phyloP scores from a whole-genome alignment of 1,140 invertebrate species.

The Palaemon carinicauda region DNA sequence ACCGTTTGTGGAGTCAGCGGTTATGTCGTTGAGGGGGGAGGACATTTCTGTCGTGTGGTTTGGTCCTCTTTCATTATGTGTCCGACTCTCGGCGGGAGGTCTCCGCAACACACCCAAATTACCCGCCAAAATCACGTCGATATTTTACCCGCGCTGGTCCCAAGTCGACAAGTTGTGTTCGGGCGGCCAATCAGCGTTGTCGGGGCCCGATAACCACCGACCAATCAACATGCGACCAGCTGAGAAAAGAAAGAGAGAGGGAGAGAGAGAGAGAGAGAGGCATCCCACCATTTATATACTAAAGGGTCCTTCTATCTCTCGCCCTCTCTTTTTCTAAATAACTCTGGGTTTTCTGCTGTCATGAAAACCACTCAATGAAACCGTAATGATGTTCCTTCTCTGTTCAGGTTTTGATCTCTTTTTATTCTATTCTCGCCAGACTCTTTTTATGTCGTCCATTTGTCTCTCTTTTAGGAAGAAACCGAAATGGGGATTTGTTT shows the following conservation, averaged over 20 bases:
- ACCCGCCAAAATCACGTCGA: conserved; percentile 36
- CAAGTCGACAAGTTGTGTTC: conserved; percentile 23
- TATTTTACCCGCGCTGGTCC: conserved; percentile 2
- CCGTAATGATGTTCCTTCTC: too few species aligned
- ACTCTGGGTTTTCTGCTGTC: too few species aligned
- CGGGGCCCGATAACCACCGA: neutral
- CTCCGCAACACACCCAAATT: conserved; percentile 25
- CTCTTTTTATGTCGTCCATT: too few species aligned
- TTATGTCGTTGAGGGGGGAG: neutral
- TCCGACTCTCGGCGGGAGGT: neutral
- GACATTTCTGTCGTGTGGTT: neutral
- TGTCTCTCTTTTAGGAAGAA: too few species aligned
- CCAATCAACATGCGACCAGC: conserved; percentile 15
- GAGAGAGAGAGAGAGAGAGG: too few species aligned
- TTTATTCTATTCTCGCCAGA: too few species aligned
- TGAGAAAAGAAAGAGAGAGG: neutral
- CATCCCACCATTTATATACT: too few species aligned
- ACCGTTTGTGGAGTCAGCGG: neutral
- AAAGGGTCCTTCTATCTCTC: too few species aligned
- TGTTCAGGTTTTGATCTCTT: too few species aligned
- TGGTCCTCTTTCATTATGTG: neutral
- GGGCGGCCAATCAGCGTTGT: neutral
- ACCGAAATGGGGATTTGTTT: too few species aligned
- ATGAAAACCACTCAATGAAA: too few species aligned
- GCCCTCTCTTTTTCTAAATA: too few species aligned